Evolutionary conservation across 2,888 invertebrate genomes (phyloP).

Genomic region (Herminia tarsipennalis): DNA sequence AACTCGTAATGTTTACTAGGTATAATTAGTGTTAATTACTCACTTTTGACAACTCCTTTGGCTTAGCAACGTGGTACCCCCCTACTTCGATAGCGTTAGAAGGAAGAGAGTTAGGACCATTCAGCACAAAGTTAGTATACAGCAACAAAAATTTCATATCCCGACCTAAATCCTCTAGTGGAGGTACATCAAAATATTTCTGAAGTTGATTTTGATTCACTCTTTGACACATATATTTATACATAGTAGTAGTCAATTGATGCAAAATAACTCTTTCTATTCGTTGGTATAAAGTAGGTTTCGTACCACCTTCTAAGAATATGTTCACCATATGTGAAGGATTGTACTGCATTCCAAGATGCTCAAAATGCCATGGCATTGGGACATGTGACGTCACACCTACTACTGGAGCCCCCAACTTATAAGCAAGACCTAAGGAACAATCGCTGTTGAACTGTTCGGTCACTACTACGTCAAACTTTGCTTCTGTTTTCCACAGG

Average conservation of each 20-base stretch:
- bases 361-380: constrained; percentile 86
- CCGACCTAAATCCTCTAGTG: constrained; percentile 81
- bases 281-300: constrained; percentile 67
- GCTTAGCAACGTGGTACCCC: constrained; percentile 82
- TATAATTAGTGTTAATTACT: constrained; percentile 27
- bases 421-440: constrained; percentile 87
- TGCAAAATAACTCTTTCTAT: constrained; percentile 67
- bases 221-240: constrained; percentile 56
- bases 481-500: constrained; percentile 68
- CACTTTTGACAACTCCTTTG: constrained; percentile 76
- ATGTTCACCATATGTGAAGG: constrained; percentile 85
- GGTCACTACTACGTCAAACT: constrained; percentile 88
- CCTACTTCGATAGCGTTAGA: constrained; percentile 87
- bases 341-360: constrained; percentile 84
- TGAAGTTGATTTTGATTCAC: constrained; percentile 64
- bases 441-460: constrained; percentile 91
- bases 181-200: constrained; percentile 78
- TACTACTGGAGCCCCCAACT: constrained; percentile 87
- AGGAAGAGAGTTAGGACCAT: constrained; percentile 84
- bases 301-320: constrained; percentile 77
- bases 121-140: constrained; percentile 87
- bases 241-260: constrained; percentile 55
- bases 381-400: constrained; percentile 85
- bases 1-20: no score
- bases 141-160: constrained; percentile 85